Percentiles rank a stretch among this genome's conserved stretches.
These are phyloP conservation scores for Mastomys natalensis DNA, from an alignment of 2,113 vertebrate species.

Conservation along the genomic window DNA sequence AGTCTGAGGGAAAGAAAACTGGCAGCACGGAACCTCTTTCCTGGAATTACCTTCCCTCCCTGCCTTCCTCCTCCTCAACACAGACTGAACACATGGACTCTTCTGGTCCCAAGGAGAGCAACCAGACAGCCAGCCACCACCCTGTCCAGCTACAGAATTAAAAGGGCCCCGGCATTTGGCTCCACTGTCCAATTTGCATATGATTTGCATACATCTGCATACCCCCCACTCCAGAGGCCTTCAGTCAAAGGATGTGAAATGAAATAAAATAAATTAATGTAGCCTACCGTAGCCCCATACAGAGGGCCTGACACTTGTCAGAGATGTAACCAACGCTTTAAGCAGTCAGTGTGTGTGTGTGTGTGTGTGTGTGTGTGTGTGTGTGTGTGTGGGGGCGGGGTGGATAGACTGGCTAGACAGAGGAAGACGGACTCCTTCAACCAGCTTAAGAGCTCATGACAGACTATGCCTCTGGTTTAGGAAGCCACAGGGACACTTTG, in stretches of 20 bases:
- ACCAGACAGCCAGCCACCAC: slow-evolving; percentile 25
- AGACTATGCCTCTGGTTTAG: background rate
- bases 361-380: too few species aligned
- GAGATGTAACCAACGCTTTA: slow-evolving; percentile 33
- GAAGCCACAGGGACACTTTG: background rate
- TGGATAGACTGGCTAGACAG: background rate
- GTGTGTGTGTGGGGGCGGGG: too few species aligned
- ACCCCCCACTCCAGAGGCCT: slow-evolving; percentile 18
- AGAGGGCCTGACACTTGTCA: slow-evolving; percentile 18
- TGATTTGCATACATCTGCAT: slow-evolving; percentile 81
- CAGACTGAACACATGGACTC: background rate
- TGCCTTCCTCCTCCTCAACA: background rate
- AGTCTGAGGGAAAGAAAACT: background rate
- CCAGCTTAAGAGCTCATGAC: background rate
- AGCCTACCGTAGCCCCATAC: slow-evolving; percentile 39
- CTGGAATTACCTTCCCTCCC: background rate
- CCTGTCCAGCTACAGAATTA: slow-evolving; percentile 58
- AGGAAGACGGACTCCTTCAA: background rate
- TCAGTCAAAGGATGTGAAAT: slow-evolving; percentile 74
- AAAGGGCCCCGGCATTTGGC: slow-evolving; percentile 67
- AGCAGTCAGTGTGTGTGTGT: background rate
- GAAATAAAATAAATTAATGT: slow-evolving; percentile 80
- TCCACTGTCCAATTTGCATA: slow-evolving; percentile 64
- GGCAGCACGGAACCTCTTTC: background rate
- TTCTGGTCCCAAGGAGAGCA: background rate